phyloP scores from a whole-genome alignment of 2,797 vertebrate species.

The Rhyacichthys aspro region DNA sequence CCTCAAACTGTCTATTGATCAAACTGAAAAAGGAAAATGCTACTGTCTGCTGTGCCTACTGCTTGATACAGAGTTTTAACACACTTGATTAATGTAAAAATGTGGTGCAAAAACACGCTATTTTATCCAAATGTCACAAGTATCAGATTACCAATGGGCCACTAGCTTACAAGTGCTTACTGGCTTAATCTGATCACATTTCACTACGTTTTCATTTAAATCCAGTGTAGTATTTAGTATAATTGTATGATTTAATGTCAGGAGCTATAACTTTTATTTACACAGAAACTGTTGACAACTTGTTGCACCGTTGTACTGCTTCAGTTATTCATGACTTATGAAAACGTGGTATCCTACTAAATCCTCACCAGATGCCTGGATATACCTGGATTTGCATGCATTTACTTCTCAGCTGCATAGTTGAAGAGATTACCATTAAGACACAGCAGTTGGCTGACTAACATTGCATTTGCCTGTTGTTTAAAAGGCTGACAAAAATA shows the following conservation, averaged over 20 bases:
- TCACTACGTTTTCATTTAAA: conserved; percentile 32
- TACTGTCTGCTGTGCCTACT: conserved; percentile 1
- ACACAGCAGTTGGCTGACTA: conserved; percentile 20
- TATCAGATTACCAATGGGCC: conserved; percentile 41
- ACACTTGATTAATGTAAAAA: conserved; percentile 1
- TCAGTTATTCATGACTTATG: not conserved
- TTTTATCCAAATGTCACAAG: conserved; percentile 53
- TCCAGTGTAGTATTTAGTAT: conserved; percentile 5
- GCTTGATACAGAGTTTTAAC: not conserved
- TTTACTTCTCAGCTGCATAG: conserved; percentile 32
- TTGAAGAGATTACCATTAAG: conserved; percentile 12
- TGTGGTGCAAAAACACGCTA: conserved; percentile 7
- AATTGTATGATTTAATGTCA: not conserved
- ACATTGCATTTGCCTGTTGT: conserved; percentile 44
- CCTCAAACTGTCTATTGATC: conserved; percentile 29
- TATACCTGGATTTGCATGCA: conserved; percentile 23
- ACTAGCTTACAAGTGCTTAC: conserved; percentile 17
- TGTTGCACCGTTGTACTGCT: not conserved
- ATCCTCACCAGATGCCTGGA: conserved; percentile 4
- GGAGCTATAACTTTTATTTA: not conserved
- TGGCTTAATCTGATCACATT: conserved; percentile 39
- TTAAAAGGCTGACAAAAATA: conserved; percentile 22
- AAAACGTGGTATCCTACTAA: conserved; percentile 1
- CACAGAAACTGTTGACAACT: too few relatives aligned
- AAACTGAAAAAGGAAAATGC: conserved; percentile 25